These are phyloP conservation scores for Linnaemya vulpina DNA, from an alignment of 2,888 invertebrate species.

Conservation along the genomic window DNA sequence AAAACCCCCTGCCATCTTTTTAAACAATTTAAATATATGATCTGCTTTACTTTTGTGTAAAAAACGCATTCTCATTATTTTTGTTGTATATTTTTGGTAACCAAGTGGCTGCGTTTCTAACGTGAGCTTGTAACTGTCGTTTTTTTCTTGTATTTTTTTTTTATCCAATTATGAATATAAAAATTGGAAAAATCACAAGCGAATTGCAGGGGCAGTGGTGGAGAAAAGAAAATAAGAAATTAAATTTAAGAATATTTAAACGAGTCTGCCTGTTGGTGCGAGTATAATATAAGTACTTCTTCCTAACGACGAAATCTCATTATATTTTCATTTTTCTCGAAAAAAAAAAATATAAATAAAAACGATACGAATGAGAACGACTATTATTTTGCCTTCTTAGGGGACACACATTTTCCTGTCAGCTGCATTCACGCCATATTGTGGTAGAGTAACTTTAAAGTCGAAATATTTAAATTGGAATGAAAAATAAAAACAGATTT, in stretches of 20 bases:
- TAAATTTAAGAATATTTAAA: constrained; percentile 62
- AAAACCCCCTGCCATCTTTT: neutral
- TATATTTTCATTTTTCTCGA: constrained; percentile 66
- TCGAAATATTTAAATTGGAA: constrained; percentile 20
- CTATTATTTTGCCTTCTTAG: constrained; percentile 62
- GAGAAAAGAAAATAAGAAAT: constrained; percentile 22
- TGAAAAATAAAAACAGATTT: neutral
- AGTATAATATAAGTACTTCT: constrained; percentile 28
- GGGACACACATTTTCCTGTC: constrained; percentile 46
- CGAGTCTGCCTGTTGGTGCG: neutral
- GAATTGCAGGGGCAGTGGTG: constrained; percentile 15
- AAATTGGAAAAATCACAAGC: constrained; percentile 70
- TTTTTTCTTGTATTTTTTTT: constrained; percentile 22
- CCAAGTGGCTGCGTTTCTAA: constrained; percentile 58
- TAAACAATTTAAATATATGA: neutral
- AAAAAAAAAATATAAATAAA: constrained; percentile 33
- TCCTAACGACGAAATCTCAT: constrained; percentile 70
- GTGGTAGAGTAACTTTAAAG: neutral
- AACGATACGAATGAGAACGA: constrained; percentile 25
- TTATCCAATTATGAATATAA: constrained; percentile 72
- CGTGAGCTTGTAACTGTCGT: constrained; percentile 44
- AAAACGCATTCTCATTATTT: constrained; percentile 31
- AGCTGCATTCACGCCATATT: neutral
- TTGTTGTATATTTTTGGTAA: constrained; percentile 45
- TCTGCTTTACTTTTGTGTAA: neutral